Evolutionary conservation across 2,113 vertebrate species (phyloP), one percentile per base, ranked within the genome.

Genomic region (Eurystomus gularis): DNA sequence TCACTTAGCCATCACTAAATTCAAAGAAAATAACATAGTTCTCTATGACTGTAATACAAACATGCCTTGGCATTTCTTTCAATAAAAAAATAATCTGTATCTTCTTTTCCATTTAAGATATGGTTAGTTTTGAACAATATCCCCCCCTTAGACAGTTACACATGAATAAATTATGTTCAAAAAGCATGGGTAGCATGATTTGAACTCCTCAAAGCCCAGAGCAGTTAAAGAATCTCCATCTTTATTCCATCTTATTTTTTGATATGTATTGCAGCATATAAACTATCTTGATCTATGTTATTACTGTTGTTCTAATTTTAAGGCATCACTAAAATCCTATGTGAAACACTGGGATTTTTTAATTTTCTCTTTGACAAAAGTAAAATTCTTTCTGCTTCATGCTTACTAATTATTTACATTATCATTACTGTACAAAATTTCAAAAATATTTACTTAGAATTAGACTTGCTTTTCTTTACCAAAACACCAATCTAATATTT

Each of bases 1-100:
- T 97, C 25, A 54, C 86, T 97, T 55, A 96, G 89, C 78, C 79
- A 96, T 95, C 97, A 98, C 98, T 98, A 96, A 97, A 98, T 88
- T 97, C 57, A 86, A 96, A 81, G 20, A 96, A 92, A 84, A 62
- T 1, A 42, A 39, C 10, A 40, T 42, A 35, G 83, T 68, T 90
- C 19, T 98, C 76, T 93, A 69, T 92, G 93, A 94, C 93, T 97
- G 97, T 96, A 97, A 94, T 97, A 96, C 6, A 95, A 98, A 96
- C 51, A 88, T 70, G 77, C 68, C 88, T 35, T 57, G 91, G 58
- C 88, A 97, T 97, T 80, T 96, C 57, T 83, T 84, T 92, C 64
- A 61, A 55, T 94, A 60, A 95, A 94, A 87, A 91, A 89, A 54
- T 37, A 76, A 83, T 93, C 77, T 93, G n/a, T 85, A 92, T 88